Evolutionary conservation across 2,113 vertebrate genomes (phyloP).

Genomic region (Marmota monax): DNA sequence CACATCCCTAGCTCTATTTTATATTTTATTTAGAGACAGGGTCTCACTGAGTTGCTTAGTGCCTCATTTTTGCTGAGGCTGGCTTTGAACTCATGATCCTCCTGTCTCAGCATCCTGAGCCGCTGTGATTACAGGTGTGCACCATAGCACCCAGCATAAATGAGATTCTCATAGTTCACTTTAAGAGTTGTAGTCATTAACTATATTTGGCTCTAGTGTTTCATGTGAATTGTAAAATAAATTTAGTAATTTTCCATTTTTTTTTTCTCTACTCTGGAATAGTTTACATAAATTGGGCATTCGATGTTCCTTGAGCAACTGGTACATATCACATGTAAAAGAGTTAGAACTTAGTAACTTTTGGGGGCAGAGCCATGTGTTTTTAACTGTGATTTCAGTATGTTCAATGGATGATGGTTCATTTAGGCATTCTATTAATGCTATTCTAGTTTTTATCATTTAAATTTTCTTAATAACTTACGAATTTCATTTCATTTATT

Average conservation of each 20-base stretch:
- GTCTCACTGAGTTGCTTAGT: too few relatives aligned
- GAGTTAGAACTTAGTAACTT: background rate
- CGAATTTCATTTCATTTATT: background rate
- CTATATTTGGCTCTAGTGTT: background rate
- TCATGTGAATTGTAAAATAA: slow-evolving; percentile 19
- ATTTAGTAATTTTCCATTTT: background rate
- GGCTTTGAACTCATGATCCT: too few relatives aligned
- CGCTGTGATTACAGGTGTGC: too few relatives aligned
- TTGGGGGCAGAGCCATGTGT: background rate
- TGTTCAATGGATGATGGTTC: background rate
- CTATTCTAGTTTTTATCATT: background rate
- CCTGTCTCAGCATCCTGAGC: too few relatives aligned
- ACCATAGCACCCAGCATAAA: too few relatives aligned
- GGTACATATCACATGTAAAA: background rate
- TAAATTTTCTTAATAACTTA: background rate
- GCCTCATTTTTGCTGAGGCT: too few relatives aligned
- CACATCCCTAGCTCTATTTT: too few relatives aligned
- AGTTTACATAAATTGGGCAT: background rate
- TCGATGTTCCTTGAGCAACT: background rate
- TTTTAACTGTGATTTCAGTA: background rate
- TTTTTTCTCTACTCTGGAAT: background rate
- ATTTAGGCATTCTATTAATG: background rate
- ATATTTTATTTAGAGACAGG: too few relatives aligned
- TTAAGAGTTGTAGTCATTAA: background rate
- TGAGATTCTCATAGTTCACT: background rate